phyloP scores from a whole-genome alignment of 1,140 invertebrate genomes.

The Oedothorax gibbosus region DNA sequence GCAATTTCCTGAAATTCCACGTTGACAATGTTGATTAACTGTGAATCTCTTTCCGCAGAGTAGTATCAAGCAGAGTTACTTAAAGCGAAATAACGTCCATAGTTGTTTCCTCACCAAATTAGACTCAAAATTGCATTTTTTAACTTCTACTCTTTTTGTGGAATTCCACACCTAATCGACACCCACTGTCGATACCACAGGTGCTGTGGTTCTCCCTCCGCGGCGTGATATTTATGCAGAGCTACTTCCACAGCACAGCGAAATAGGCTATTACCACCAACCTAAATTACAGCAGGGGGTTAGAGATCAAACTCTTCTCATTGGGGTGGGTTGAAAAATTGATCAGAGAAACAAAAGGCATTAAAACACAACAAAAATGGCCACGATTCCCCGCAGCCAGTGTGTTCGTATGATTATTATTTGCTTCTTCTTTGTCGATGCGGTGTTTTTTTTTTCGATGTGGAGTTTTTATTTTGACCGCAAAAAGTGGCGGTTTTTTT shows the following conservation, averaged over 20 bases:
- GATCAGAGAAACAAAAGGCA: constrained; percentile 32
- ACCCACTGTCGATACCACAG: constrained; percentile 6
- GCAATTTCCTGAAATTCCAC: no score
- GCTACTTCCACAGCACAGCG: not conserved
- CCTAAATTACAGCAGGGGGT: constrained; percentile 1
- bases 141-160: no score
- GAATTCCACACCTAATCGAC: no score
- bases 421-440: constrained; percentile 18
- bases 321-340: constrained; percentile 29
- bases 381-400: constrained; percentile 15
- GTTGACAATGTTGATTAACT: no score
- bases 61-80: no score
- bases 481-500: constrained; percentile 19
- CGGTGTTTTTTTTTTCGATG: not conserved
- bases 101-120: no score
- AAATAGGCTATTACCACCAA: constrained; percentile 11
- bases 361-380: constrained; percentile 10
- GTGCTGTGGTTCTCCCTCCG: not conserved
- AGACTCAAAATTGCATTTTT: no score
- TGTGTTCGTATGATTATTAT: constrained; percentile 24
- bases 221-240: constrained; percentile 13
- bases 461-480: not conserved
- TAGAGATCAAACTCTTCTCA: constrained; percentile 21
- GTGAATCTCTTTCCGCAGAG: no score
- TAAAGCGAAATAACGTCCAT: no score